Base-by-base conservation (phyloP, 1,140 invertebrate species). In the Phocides pigmalion region DNA sequence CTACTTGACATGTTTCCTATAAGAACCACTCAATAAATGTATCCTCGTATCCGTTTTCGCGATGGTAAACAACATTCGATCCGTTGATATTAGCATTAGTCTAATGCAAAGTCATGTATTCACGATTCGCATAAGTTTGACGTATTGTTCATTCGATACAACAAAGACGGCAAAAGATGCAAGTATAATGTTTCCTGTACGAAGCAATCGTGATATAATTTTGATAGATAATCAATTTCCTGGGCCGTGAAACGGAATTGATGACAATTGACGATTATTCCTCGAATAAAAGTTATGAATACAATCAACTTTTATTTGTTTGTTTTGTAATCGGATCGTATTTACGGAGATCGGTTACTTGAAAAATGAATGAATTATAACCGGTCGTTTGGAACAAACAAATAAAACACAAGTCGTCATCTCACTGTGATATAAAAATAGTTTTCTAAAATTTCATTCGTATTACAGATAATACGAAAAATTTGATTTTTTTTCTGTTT, bases 141-240 rank as follows among this genome's bases (percentile, higher is more conserved):
- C 51, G 51, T 25, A 54, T 50, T 50, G 14, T 50, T 49, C 12
- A 54, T 54, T 54, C 35, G 17, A 51, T 37, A 51, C 17, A 53
- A 51, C 9, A 32, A 32, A 50, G 37, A 35, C 19, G n/a, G 42
- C 17, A 19, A 54, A 41, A 54, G 37, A 41, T 54, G 19, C 9
- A 14, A 41, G 17, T 15, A 19, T 39, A 39, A 53, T 53, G 50
- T 53, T 53, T 53, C 50, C 50, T 53, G 50, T 37, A 53, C 50
- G 22, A 20, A 20, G 32, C 35, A 41, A 39, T 53, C 50, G 41
- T 46, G 41, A 47, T 61, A 61, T 61, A 25, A 47, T n/a, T 61
- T 61, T 47, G 25, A 61, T 61, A 19, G 25, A 3, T 61, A 32
- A 61, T 61, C 56, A 19, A 47, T 61, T 61, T 59, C 56, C 56